Evolutionary conservation across 2,113 vertebrate species (phyloP), one percentile per base, ranked within the genome.

Genomic region (Corydoras maculifer): DNA sequence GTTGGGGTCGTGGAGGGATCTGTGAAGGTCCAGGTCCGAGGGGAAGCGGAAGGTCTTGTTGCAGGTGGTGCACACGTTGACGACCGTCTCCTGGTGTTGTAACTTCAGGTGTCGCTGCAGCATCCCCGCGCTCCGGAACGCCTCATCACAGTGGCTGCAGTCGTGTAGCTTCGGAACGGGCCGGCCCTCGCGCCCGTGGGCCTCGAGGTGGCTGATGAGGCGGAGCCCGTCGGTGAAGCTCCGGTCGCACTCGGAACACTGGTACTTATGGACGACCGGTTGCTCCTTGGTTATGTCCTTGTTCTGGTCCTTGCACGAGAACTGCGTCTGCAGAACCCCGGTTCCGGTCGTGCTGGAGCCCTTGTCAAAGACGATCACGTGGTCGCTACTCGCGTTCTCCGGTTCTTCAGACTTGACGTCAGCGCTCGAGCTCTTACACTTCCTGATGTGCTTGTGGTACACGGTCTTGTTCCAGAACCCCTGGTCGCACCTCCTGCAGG

Each of bases 141-240:
- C 62, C 35, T 70, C 80, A 0, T 80, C 81, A 80, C 90, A 91
- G 50, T 81, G 62, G 0, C 29, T 0, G 75, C 90, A 91, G 3
- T 76, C n/a, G 29, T 66, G 68, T 67, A 83, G 76, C 67, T 84
- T 25, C 18, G 18, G 61, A n/a, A 72, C 58, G 32, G 61, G 50
- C 73, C 85, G 84, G 49, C 88, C 87, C 60, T 86, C 65, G 61
- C 87, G 82, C 55, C 88, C 87, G 77, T 91, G 90, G 66, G 88
- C 86, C 79, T 90, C 89, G 15, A 90, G 86, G 74, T 91, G 90
- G 77, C 86, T 89, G 65, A 91, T 90, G 43, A 90, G 88, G 78
- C 87, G 48, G 9, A 90, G 80, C 12, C 90, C 89, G 78, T 90
- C 88, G 9, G 88, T 88, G 70, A 90, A 91, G 70, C 85, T 89